Base-by-base conservation (phyloP, 2,797 vertebrate genomes). In the Bradypodion ventrale region DNA sequence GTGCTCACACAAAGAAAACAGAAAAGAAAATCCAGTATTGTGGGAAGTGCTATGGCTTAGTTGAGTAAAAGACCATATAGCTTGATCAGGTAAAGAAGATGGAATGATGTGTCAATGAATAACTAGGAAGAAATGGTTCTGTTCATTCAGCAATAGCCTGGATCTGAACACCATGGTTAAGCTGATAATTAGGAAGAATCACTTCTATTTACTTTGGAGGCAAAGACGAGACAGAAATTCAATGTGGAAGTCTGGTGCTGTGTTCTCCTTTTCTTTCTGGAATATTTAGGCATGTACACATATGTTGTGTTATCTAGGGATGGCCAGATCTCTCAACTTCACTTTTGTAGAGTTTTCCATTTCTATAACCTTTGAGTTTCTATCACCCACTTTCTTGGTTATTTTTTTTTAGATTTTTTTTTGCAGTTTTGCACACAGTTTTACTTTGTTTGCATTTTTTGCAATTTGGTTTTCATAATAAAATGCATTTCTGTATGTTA, bases 41-140 rank as follows among this genome's bases (percentile, higher is more conserved):
- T 27, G 87, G 85, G 87, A 91, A 88, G 87, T 90, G 89, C 60
- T 83, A 49, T 80, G 65, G 49, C 85, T 92, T 84, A 46, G 85
- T 86, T 80, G 80, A 86, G 27, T 63, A 32, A 90, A 68, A 60
- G 7, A 62, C 87, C 75, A 82, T 78, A 23, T 56, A 88, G 1
- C 70, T 72, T 83, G 56, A 63, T 75, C 80, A 81, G 66, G 44
- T 2, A 10, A 77, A 80, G 76, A 87, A 87, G 70, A 84, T 79
- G 60, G 70, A 60, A 81, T 13, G 46, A 52, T 1, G 0, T 6
- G 87, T 77, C 74, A 56, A 80, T 42, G 75, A 27, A 74, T 83
- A 40, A 74, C 85, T 87, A 86, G 81, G 82, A 32, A 32, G n/a
- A 12, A 0, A 4, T 1, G 6, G 62, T 21, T 46, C 13, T 60